Percentiles rank a stretch among this genome's conserved stretches.
Evolutionary conservation across 1,140 invertebrate species (phyloP).

Genomic region (Sminthurinus signatus): DNA sequence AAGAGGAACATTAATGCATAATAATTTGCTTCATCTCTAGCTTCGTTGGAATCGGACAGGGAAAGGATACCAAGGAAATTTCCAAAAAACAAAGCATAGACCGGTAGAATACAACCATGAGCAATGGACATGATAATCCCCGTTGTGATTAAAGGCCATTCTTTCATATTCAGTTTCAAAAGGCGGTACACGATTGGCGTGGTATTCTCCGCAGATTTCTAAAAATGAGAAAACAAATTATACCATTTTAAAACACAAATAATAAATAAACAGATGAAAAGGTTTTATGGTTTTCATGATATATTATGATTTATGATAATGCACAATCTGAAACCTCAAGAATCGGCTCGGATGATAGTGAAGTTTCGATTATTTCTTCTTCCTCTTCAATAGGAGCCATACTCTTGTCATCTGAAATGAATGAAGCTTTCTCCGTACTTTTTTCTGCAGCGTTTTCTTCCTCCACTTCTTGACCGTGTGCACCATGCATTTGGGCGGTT

Average conservation of each 20-base stretch:
- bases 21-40: constrained; percentile 54
- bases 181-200: constrained; percentile 51
- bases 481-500: neutral
- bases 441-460: neutral
- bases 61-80: constrained; percentile 61
- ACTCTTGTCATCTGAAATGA: no score
- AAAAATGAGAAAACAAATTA: no score
- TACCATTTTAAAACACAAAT: no score
- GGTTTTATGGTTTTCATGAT: no score
- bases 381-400: neutral
- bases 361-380: neutral
- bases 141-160: constrained; percentile 65
- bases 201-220: no score
- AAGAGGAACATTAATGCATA: constrained; percentile 63
- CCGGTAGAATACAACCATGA: constrained; percentile 67
- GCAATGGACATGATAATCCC: constrained; percentile 63
- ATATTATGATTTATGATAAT: no score
- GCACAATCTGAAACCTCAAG: neutral
- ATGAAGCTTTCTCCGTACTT: no score
- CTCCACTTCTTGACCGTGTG: neutral
- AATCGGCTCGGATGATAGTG: neutral
- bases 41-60: constrained; percentile 49
- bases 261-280: no score
- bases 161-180: constrained; percentile 64
- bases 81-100: constrained; percentile 75